Evolutionary conservation across 1,140 invertebrate species (phyloP).

Genomic region (Stegodyphus dumicola): DNA sequence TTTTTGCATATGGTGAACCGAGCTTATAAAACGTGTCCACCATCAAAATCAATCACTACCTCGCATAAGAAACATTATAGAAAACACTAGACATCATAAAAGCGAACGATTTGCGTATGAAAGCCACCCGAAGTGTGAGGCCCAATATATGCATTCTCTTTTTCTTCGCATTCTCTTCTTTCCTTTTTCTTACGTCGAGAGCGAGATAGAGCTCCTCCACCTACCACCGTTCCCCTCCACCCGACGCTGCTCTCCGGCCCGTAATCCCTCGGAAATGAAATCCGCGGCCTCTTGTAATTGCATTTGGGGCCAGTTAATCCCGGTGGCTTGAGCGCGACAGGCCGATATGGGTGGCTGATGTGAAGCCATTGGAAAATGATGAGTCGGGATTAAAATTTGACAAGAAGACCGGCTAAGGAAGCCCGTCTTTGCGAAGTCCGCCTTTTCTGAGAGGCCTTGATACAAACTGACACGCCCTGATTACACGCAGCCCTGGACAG

Average conservation of each 20-base stretch:
- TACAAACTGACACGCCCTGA: slow-evolving; percentile 61
- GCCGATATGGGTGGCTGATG: slow-evolving; percentile 60
- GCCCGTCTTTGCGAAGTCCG: slow-evolving; percentile 56
- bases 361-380: slow-evolving; percentile 63
- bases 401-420: slow-evolving; percentile 62
- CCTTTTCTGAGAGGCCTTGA: slow-evolving; percentile 49
- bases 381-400: slow-evolving; percentile 63
- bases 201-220: slow-evolving; percentile 10
- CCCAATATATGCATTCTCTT: slow-evolving; percentile 12
- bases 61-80: too few species aligned
- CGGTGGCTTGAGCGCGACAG: slow-evolving; percentile 60
- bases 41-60: too few species aligned
- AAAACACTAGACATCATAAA: background rate
- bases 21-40: too few species aligned
- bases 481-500: slow-evolving; percentile 58
- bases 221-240: background rate
- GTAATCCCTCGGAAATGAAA: slow-evolving; percentile 62
- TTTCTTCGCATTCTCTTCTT: background rate
- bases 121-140: slow-evolving; percentile 28
- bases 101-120: slow-evolving; percentile 43
- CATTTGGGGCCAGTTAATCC: slow-evolving; percentile 63
- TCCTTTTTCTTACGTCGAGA: slow-evolving; percentile 40
- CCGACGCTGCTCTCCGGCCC: slow-evolving; percentile 32
- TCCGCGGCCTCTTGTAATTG: slow-evolving; percentile 62
- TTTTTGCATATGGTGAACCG: too few species aligned